Percentiles rank a stretch among this genome's conserved stretches.
These are phyloP conservation scores for Melieria picta DNA, from an alignment of 2,888 invertebrate species.

Conservation along the genomic window DNA sequence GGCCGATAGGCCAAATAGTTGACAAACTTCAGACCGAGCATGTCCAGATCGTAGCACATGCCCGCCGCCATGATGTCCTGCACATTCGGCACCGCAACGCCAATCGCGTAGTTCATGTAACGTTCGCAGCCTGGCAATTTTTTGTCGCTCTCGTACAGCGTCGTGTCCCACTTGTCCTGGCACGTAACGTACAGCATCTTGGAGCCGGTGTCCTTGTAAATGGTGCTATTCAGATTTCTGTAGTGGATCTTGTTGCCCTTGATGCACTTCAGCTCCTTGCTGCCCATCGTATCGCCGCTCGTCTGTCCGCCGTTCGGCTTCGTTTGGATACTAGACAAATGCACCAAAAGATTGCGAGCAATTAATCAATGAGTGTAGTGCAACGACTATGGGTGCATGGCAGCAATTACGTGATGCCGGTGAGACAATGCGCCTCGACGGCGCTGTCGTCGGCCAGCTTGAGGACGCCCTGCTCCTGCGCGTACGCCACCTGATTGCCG, in stretches of 20 bases:
- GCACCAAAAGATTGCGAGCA: background rate
- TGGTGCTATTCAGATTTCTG: conserved; percentile 13
- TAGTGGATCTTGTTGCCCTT: conserved; percentile 16
- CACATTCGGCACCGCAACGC: conserved; percentile 12
- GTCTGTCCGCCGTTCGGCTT: conserved; percentile 3
- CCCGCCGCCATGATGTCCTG: conserved; percentile 26
- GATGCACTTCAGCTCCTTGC: conserved; percentile 18
- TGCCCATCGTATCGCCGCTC: conserved; percentile 2
- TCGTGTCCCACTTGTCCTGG: background rate
- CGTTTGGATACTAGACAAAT: conserved; percentile 19
- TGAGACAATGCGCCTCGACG: conserved; percentile 17
- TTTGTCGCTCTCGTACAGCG: conserved; percentile 22
- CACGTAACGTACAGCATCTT: conserved; percentile 16
- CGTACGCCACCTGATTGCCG: conserved; percentile 14
- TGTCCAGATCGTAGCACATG: conserved; percentile 31
- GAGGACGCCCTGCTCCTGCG: conserved; percentile 17
- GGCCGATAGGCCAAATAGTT: conserved; percentile 28
- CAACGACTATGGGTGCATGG: background rate
- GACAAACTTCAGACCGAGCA: conserved; percentile 20
- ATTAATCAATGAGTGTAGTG: background rate
- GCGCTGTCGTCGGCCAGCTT: conserved; percentile 16
- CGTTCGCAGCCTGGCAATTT: conserved; percentile 23
- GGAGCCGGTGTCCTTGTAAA: conserved; percentile 16
- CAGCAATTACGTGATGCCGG: conserved; percentile 14
- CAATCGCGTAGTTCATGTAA: conserved; percentile 26